Conservation (phyloP, 2,797 vertebrate species). For the Artibeus lituratus region DNA sequence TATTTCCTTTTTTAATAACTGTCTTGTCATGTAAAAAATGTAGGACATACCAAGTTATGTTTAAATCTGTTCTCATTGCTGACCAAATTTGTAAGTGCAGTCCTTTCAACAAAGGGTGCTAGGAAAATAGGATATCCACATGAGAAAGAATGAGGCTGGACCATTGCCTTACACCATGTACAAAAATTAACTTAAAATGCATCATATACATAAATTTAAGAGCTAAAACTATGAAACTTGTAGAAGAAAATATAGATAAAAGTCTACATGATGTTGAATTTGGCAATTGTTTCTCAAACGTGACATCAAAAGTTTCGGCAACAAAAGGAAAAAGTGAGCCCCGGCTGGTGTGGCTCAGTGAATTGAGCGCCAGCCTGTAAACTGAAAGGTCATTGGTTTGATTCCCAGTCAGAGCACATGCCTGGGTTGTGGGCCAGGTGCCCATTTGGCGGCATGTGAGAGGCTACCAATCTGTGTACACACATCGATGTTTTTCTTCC, state of each 20-base stretch:
- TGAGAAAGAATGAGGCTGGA: neutral
- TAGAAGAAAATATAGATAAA: slow-evolving; percentile 1
- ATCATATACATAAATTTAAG: neutral
- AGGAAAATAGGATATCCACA: neutral
- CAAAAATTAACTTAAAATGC: neutral
- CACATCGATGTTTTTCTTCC: too few species aligned
- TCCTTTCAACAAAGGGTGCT: neutral
- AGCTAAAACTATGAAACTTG: neutral
- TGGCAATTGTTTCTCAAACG: neutral
- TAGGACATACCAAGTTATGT: neutral
- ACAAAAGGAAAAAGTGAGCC: neutral
- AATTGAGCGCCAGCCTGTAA: too few species aligned
- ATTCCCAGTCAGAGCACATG: too few species aligned
- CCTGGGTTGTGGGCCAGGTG: too few species aligned
- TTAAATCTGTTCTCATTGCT: neutral
- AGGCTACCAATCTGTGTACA: too few species aligned
- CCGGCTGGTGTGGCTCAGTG: too few species aligned
- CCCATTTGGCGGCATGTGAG: too few species aligned
- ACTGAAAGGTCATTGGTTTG: too few species aligned
- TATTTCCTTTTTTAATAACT: slow-evolving; percentile 24
- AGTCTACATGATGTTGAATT: neutral
- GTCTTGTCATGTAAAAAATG: neutral
- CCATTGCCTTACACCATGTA: neutral
- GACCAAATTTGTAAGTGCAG: neutral
- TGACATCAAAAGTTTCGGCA: neutral